Evolutionary conservation across 1,140 invertebrate genomes (phyloP), one percentile per base, ranked within the genome.

Genomic region (Euura saliciscinereae): DNA sequence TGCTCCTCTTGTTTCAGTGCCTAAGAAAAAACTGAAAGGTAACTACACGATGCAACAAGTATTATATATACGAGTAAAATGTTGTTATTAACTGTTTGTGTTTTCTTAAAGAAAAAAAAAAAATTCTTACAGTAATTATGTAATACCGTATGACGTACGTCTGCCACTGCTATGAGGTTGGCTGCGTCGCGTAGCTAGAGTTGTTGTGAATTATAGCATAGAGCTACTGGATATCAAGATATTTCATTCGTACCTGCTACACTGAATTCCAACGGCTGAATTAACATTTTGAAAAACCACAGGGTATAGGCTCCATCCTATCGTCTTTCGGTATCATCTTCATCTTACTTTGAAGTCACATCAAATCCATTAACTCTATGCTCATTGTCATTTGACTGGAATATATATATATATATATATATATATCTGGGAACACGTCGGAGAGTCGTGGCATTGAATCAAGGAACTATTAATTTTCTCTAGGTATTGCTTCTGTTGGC

Each of bases 1-100:
- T 87, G 83, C 85, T 87, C 86, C 85, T 89, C 87, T 90, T 90
- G 88, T 91, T 91, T 91, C 91, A 92, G 91, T 90, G 89, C 90
- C 91, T 90, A 92, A 92, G 90, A 92, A 91, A 91, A 91, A 90
- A 88, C 89, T 91, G 82, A 91, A 91, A 92, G 91, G 91, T 91
- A 92, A 86, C 80, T 82, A 83, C 76, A 42, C 28, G 66, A 70
- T 59, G 72, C 69, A 68, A 69, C 69, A 69, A 66, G 69, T 73
- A 73, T 70, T 67, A 42, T 28, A 28, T 28, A 28, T 67, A 44
- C 72, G 46, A 73, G 72, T 70, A 73, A 73, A 66, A 70, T 13
- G 65, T 65, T 46, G 65, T 42, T 65, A 6, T 70, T 66, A 46
- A 13, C 65, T n/a, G 44, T 69, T 45, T 44, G 70, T 70, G 66